Conservation (phyloP, 2,888 invertebrate species). For the Amorpha juglandis region DNA sequence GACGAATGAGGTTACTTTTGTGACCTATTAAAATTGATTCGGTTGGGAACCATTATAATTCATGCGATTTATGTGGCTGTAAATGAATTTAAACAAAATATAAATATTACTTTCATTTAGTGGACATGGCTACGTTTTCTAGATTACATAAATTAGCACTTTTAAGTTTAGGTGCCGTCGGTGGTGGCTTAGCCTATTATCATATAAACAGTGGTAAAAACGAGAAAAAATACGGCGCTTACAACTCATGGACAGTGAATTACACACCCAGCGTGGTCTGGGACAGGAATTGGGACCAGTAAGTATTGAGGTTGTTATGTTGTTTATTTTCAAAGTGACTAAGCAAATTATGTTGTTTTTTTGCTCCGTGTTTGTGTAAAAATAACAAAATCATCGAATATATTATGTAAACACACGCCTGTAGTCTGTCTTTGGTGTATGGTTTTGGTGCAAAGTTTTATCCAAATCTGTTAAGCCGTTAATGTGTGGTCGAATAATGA, state of each 20-base stretch:
- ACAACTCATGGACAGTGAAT: constrained; percentile 89
- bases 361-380: background rate
- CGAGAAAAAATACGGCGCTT: constrained; percentile 75
- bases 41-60: background rate
- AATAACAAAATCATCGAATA: background rate
- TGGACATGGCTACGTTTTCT: constrained; percentile 80
- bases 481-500: too few species aligned
- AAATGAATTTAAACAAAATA: constrained; percentile 26
- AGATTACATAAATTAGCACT: constrained; percentile 84
- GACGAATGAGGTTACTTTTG: constrained; percentile 29
- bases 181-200: constrained; percentile 87
- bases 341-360: constrained; percentile 1
- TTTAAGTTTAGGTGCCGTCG: constrained; percentile 86
- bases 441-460: too few species aligned
- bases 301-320: constrained; percentile 57
- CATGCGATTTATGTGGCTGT: background rate
- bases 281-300: constrained; percentile 96
- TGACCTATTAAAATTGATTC: constrained; percentile 23
- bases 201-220: constrained; percentile 72
- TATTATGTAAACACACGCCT: too few species aligned
- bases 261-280: constrained; percentile 88
- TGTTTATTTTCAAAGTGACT: constrained; percentile 21
- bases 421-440: too few species aligned
- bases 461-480: too few species aligned
- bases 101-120: constrained; percentile 25